Evolutionary conservation across 2,797 vertebrate species (phyloP), one percentile per base, ranked within the genome.

Genomic region (Rachycentron canadum): DNA sequence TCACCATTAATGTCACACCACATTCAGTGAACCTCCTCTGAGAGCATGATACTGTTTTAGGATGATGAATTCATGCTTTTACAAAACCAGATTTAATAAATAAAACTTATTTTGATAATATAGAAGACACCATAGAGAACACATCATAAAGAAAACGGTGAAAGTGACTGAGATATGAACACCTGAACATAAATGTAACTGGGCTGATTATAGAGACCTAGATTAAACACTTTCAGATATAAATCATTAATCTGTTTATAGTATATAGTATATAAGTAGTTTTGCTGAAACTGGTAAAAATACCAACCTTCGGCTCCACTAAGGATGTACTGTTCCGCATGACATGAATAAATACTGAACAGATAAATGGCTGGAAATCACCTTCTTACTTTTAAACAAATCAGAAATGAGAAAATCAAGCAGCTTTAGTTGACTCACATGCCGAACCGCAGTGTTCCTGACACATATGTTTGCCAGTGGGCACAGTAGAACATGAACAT

Each of bases 401-500:
- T 12, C 23, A n/a, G 25, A 14, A 23, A 4, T 5, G 6, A 47
- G 19, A 14, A n/a, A 14, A 21, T 2, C 0, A 8, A 43, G 36
- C 23, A 30, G 66, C n/a, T 47, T 41, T 25, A 9, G 57, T 32
- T 0, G 50, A 97, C 98, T 99, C 92, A 99, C 98, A 99, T 97
- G 93, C 98, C 98, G 49, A 99, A 99, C 78, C 98, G 95, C 85
- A 99, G 93, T 0, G 97, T 99, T 76, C 98, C 98, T 3, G 98
- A 99, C 88, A 99, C 98, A 32, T 99, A 99, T 0, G 98, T 99
- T 92, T 99, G 98, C 98, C 98, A 99, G 81, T 99, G 98, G 1
- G 98, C 98, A 64, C 98, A 99, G 94, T 99, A 99, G 94, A 99
- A 99, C 97, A 99, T 99, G 83, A 99, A 99, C 26, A 98, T 99